Evolutionary conservation across 1,140 invertebrate genomes (phyloP), one percentile per base, ranked within the genome.

Genomic region (Magallana angulata): DNA sequence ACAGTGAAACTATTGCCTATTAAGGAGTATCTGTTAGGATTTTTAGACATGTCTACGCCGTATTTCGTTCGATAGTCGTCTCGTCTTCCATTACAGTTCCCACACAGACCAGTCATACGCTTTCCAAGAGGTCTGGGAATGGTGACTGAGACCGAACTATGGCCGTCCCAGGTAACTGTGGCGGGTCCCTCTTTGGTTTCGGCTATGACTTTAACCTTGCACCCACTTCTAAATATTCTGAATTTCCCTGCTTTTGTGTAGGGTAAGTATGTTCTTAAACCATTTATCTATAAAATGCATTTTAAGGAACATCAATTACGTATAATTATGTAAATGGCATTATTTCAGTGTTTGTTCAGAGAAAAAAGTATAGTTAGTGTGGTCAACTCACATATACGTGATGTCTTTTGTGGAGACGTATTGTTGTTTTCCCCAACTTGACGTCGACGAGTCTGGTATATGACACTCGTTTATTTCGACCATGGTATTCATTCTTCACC

Each of bases 61-160:
- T 88, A 30, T 76, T 59, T 81, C 16, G 83, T 84, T 9, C 71
- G 59, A 9, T 71, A 36, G 82, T 95, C 95, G 91, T 98, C 89
- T 57, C 62, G 57, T 11, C 80, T 88, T 30, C 91, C 90, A 85
- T 92, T 98, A 93, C 97, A 98, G 93, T 98, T 98, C 1, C 98
- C 98, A 93, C 98, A 99, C 0, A 99, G 94, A 56, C 98, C 98
- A 92, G 97, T 98, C 8, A 98, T 92, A 88, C 96, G 96, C 14
- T 96, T 96, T 92, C 97, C 97, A 93, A 97, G 98, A 0, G 94
- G 94, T 8, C 97, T 96, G 0, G 98, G 97, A 18, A 97, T 97
- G 0, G 97, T 96, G 0, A 99, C 97, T 6, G 82, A 57, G n/a
- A 85, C 89, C n/a, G 86, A 80, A 6, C 84, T 81, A 24, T 80